Base-by-base conservation (phyloP, 2,797 vertebrate species). In the Sandelia bainsii region DNA sequence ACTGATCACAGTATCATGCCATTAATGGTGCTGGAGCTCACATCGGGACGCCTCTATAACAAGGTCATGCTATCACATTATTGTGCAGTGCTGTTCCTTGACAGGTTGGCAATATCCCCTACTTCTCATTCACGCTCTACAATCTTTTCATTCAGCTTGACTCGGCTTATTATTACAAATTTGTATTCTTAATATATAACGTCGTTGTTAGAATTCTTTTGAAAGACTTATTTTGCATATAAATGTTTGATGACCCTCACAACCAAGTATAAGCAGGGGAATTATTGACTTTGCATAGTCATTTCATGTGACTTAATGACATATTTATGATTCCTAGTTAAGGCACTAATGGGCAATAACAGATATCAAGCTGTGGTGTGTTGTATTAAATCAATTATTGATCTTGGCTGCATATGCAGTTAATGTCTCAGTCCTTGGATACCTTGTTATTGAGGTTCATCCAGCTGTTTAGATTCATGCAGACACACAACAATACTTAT, bases 351-450 rank as follows among this genome's bases (percentile, higher is more conserved):
- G 72, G 85, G 77, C 79, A 85, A 84, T 90, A 90, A 89, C 80
- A 70, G 82, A 83, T 87, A 64, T 84, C 81, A 88, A 86, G 80
- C 75, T 77, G 83, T 60, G 72, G 77, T 77, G 59, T 82, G 86
- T 88, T 82, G 80, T 85, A 90, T 89, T 83, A 88, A 92, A 93
- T 93, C 79, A 90, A 91, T 90, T 86, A 92, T 91, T 73, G 87
- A 93, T 92, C 76, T n/a, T 60, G 22, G 75, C 70, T 75, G 84
- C 46, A 25, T 77, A 77, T 57, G 79, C 72, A 60, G 89, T 89
- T 84, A 79, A 84, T 79, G 85, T 87, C 82, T 90, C 39, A 62
- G 80, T 85, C 78, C 75, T 75, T 53, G 64, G 79, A 74, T 85
- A 82, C 75, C 77, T 83, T 79, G 66, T 69, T 89, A 82, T 82